A percentile compares a stretch with the other conserved stretches of the same genome.
phyloP scores from a whole-genome alignment of 1,140 invertebrate species.

The Drosophila murphyi region DNA sequence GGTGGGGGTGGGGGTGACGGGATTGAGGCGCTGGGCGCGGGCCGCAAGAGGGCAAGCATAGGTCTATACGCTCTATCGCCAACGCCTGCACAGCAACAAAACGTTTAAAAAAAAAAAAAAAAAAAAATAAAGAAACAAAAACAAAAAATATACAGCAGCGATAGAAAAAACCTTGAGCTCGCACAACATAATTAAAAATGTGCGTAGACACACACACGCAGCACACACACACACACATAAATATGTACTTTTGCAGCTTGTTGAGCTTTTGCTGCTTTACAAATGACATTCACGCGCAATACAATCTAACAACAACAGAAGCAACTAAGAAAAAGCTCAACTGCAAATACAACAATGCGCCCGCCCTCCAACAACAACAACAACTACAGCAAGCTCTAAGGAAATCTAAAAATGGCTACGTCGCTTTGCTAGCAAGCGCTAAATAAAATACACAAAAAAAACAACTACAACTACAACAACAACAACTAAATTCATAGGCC shows the following conservation, averaged over 20 bases:
- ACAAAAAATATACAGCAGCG: conserved; percentile 27
- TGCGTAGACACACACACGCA: conserved; percentile 66
- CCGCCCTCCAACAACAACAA: conserved; percentile 37
- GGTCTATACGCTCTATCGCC: conserved; percentile 37
- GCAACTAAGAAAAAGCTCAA: conserved; percentile 66
- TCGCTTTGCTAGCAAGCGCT: conserved; percentile 12
- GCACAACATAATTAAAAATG: conserved; percentile 83
- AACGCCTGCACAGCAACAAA: conserved; percentile 76
- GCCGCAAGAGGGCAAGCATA: neutral
- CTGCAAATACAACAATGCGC: conserved; percentile 68
- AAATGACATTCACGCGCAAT: conserved; percentile 82
- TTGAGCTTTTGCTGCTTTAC: conserved; percentile 71
- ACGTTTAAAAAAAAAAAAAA: conserved; percentile 35
- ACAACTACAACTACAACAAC: neutral
- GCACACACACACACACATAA: conserved; percentile 4
- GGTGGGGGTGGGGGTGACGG: neutral
- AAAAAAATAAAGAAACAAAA: conserved; percentile 22
- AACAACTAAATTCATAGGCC: conserved; percentile 18
- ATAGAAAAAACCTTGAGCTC: conserved; percentile 80
- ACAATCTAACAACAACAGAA: conserved; percentile 54
- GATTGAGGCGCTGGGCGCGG: neutral
- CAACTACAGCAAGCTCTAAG: conserved; percentile 13
- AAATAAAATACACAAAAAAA: conserved; percentile 1
- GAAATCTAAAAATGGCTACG: conserved; percentile 75
- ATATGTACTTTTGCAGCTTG: conserved; percentile 56